Evolutionary conservation across 2,797 vertebrate species (phyloP).

Genomic region (Lutjanus argentimaculatus): DNA sequence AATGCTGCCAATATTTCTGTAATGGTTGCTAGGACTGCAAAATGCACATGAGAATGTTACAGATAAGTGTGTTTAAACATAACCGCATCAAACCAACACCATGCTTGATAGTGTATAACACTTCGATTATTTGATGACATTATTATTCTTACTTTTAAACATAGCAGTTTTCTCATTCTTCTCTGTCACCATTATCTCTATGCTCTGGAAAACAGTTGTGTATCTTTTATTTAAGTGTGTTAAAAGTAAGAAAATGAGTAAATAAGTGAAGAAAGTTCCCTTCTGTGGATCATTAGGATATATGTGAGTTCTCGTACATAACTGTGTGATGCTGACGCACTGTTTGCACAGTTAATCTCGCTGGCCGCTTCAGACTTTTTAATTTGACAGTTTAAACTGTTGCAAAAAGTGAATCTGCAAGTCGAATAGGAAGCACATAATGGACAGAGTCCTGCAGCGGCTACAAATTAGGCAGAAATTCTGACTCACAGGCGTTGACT

Average conservation of each 20-base stretch:
- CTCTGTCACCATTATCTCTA: neutral
- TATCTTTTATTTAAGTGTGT: constrained; percentile 4
- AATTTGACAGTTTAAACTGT: neutral
- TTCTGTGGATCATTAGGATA: neutral
- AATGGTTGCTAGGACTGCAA: too few relatives aligned
- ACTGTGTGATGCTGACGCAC: neutral
- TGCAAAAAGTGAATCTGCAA: neutral
- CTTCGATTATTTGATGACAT: too few relatives aligned
- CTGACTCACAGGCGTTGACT: neutral
- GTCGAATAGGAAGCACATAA: neutral
- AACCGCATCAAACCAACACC: too few relatives aligned
- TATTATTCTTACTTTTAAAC: neutral
- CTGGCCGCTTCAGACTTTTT: neutral
- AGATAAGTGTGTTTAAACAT: too few relatives aligned
- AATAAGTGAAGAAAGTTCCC: neutral
- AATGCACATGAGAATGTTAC: too few relatives aligned
- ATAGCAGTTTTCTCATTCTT: neutral
- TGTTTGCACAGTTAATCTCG: neutral
- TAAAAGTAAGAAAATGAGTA: constrained; percentile 3
- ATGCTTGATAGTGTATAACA: too few relatives aligned
- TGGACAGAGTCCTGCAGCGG: constrained; percentile 17
- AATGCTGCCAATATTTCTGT: too few relatives aligned
- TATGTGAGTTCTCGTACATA: neutral
- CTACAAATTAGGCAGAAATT: constrained; percentile 25
- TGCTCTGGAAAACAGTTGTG: neutral